Conservation (phyloP, 2,888 invertebrate genomes). For the Drosophila trichaetosa region DNA sequence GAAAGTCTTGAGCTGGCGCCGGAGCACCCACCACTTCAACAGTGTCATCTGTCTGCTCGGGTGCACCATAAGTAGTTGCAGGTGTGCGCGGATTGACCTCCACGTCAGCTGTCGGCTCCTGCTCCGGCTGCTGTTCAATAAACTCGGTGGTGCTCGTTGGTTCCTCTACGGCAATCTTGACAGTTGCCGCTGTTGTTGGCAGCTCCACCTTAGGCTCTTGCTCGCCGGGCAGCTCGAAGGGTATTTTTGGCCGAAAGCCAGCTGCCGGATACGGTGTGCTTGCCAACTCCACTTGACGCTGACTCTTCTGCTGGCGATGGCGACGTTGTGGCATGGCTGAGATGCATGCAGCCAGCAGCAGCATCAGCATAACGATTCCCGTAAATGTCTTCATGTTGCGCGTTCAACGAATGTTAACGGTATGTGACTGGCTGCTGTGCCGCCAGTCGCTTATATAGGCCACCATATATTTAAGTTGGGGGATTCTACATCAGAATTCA, state of each 20-base stretch:
- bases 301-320: constrained; percentile 54
- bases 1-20: constrained; percentile 78
- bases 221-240: constrained; percentile 78
- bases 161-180: constrained; percentile 51
- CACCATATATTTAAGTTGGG: constrained; percentile 15
- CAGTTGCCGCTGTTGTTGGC: constrained; percentile 41
- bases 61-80: constrained; percentile 76
- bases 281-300: constrained; percentile 72
- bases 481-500: constrained; percentile 79
- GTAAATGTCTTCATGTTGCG: constrained; percentile 58
- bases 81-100: constrained; percentile 64
- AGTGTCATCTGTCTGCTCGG: constrained; percentile 59
- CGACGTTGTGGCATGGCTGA: constrained; percentile 60
- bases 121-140: constrained; percentile 33
- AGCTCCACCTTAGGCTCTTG: constrained; percentile 56
- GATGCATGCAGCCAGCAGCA: constrained; percentile 41
- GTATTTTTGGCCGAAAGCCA: constrained; percentile 77
- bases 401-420: constrained; percentile 65
- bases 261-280: constrained; percentile 82
- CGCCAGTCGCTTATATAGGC: constrained; percentile 62
- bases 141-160: constrained; percentile 38
- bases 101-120: constrained; percentile 41
- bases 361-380: constrained; percentile 56
- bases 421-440: constrained; percentile 72
- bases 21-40: constrained; percentile 62